Percentiles rank a stretch among this genome's conserved stretches.
These are phyloP conservation scores for Tylochromis polylepis DNA, from an alignment of 2,113 vertebrate species.

Conservation along the genomic window DNA sequence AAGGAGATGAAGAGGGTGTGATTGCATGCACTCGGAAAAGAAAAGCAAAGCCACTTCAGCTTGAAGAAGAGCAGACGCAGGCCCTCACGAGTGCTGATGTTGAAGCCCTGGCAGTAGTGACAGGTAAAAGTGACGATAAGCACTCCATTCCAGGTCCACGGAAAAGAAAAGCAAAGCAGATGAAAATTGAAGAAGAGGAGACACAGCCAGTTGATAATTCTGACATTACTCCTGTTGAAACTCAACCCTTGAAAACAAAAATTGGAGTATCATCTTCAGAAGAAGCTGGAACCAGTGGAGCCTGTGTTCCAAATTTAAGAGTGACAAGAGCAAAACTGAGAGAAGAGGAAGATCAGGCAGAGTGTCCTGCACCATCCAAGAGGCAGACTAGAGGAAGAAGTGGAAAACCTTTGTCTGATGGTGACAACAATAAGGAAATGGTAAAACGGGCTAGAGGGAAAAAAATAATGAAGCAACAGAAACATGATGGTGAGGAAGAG, in stretches of 20 bases:
- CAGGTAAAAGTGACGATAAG: background rate
- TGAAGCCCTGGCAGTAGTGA: slow-evolving; percentile 19
- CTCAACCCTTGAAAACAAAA: background rate
- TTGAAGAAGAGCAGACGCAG: slow-evolving; percentile 29
- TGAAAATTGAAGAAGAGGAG: background rate
- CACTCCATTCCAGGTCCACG: background rate
- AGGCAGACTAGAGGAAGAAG: slow-evolving; percentile 25
- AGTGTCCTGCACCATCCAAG: background rate
- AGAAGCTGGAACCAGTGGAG: background rate
- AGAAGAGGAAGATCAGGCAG: background rate
- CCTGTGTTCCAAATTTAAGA: background rate
- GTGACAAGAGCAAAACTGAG: background rate
- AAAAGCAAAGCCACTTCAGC: background rate
- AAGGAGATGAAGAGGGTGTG: background rate
- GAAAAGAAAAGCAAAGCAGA: background rate
- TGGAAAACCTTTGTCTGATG: background rate
- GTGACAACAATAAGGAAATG: slow-evolving; percentile 4
- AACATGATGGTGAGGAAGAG: slow-evolving; percentile 1
- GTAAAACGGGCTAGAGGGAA: background rate
- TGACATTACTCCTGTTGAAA: background rate
- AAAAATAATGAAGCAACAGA: background rate
- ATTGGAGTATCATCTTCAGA: background rate
- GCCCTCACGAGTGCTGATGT: background rate
- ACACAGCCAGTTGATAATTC: background rate
- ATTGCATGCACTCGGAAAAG: background rate